Evolutionary conservation across 2,888 invertebrate genomes (phyloP).

Genomic region (Nephrotoma flavescens): DNA sequence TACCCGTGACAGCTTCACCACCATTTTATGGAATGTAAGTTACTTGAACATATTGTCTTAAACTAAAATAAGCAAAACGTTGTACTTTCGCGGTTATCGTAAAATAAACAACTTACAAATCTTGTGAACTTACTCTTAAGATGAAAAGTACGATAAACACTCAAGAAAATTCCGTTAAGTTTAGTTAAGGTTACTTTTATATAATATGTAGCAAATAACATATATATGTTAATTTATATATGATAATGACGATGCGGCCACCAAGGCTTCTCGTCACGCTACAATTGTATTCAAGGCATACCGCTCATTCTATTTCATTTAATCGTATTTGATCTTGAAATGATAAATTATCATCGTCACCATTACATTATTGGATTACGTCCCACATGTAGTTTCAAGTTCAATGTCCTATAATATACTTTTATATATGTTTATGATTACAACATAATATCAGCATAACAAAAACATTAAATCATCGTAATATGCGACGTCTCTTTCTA

Average conservation of each 20-base stretch:
- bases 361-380: neutral
- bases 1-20: no score
- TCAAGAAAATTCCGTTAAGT: neutral
- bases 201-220: no score
- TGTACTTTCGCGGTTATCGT: neutral
- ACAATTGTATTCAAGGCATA: neutral
- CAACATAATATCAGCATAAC: neutral
- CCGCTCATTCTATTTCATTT: neutral
- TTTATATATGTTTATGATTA: neutral
- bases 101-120: neutral
- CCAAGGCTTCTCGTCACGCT: neutral
- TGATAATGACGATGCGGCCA: neutral
- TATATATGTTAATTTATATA: neutral
- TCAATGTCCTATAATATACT: neutral
- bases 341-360: neutral
- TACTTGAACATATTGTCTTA: neutral
- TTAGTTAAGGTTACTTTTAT: neutral
- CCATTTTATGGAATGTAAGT: neutral
- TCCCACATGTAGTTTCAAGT: neutral
- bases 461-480: neutral
- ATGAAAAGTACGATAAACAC: neutral
- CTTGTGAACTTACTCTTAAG: neutral
- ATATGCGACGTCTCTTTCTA: neutral
- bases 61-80: neutral
- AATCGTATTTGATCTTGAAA: neutral